Percentiles rank a stretch among this genome's conserved stretches.
These are phyloP conservation scores for Heliconius sara DNA, from an alignment of 2,888 invertebrate genomes.

Conservation along the genomic window DNA sequence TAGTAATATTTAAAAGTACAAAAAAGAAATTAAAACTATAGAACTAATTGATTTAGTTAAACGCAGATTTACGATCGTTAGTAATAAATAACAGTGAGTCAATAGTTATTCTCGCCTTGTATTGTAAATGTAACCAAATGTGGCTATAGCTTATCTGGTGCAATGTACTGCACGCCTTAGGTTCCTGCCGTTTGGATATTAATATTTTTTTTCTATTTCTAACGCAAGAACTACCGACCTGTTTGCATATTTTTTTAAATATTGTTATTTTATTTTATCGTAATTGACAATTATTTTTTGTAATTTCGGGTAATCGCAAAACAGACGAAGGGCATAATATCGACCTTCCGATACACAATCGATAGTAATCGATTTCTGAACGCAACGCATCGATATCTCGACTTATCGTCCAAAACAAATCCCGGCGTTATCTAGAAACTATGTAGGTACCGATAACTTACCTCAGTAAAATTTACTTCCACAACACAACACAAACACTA, in stretches of 20 bases:
- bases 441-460: constrained; percentile 71
- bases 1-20: neutral
- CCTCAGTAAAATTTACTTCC: constrained; percentile 55
- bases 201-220: constrained; percentile 43
- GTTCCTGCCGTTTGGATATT: constrained; percentile 48
- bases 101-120: constrained; percentile 74
- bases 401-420: constrained; percentile 68
- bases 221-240: constrained; percentile 28
- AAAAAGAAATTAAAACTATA: neutral
- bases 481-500: constrained; percentile 60
- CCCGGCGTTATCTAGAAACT: constrained; percentile 66
- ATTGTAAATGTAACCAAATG: constrained; percentile 78
- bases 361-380: constrained; percentile 41
- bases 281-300: neutral
- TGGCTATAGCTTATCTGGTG: constrained; percentile 48
- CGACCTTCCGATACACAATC: constrained; percentile 40
- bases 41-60: neutral
- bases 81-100: constrained; percentile 78
- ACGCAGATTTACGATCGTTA: constrained; percentile 39
- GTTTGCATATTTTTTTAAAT: constrained; percentile 33
- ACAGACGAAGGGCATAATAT: constrained; percentile 23
- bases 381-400: constrained; percentile 38
- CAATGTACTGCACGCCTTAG: constrained; percentile 51
- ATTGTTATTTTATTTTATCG: neutral
- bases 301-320: constrained; percentile 12